Evolutionary conservation across 2,797 vertebrate genomes (phyloP), one percentile per base, ranked within the genome.

Genomic region (Lateolabrax maculatus): DNA sequence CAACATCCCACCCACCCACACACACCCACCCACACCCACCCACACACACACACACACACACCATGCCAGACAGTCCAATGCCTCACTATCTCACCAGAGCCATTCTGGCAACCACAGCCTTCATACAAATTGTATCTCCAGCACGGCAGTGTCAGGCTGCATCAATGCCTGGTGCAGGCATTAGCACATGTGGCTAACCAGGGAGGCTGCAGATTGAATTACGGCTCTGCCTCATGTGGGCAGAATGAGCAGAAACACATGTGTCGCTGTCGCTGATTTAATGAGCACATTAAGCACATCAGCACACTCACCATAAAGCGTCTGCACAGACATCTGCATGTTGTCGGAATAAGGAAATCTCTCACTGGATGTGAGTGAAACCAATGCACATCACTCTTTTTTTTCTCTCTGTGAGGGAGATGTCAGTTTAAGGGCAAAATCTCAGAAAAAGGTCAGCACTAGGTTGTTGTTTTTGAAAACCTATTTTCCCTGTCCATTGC

Each of bases 121-220:
- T 60, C 52, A 73, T 55, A 60, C 68, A 84, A 79, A 89, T 84
- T 62, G 66, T 21, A 75, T 85, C 89, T 83, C 77, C 52, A 63
- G 74, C 37, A 11, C 41, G 16, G 83, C 57, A 13, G 75, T 85
- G 90, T 91, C 89, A 87, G 66, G 67, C 79, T 77, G 74, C 81
- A 92, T 92, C 84, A 86, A 46, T 84, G 74, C 83, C 81, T 69
- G 83, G 80, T 75, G 82, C 65, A 83, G 75, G 76, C 73, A 83
- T 92, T 86, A 93, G 88, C 80, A 83, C 84, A 83, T 87, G 91
- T 84, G 89, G 93, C 90, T 94, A 92, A 92, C 90, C 86, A 80
- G 87, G 67, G 81, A 89, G 89, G 80, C 88, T 89, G 89, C 85
- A 86, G 85, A 94, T 91, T 92, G 85, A 92, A 94, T 93, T 90